phyloP scores from a whole-genome alignment of 2,113 vertebrate genomes.

The Myotis brandtii region DNA sequence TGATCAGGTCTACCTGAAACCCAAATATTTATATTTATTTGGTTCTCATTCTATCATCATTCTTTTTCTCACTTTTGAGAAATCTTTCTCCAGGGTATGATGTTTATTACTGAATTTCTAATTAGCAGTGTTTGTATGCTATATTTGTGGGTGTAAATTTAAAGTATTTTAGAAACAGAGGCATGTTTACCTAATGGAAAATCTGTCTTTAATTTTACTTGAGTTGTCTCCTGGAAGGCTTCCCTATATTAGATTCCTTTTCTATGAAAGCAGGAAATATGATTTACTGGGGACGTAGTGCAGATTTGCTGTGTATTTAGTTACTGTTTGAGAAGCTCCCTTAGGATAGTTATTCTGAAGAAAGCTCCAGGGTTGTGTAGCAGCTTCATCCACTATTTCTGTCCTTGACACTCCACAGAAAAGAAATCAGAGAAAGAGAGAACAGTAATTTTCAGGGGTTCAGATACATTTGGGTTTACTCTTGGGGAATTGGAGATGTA shows the following conservation, averaged over 20 bases:
- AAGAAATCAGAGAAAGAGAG: not conserved
- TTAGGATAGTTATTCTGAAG: not conserved
- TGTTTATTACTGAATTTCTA: conserved; percentile 56
- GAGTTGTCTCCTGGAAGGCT: not conserved
- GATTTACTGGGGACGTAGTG: not conserved
- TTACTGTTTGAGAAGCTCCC: not conserved
- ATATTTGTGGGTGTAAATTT: conserved; percentile 25
- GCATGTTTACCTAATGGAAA: conserved; percentile 32
- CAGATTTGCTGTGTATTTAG: not conserved
- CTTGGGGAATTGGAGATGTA: not conserved
- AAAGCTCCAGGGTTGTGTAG: not conserved
- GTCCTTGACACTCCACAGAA: not conserved
- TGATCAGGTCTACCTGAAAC: not conserved
- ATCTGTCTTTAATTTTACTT: conserved; percentile 52
- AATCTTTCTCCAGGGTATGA: not conserved
- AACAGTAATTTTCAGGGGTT: not conserved
- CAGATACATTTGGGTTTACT: not conserved
- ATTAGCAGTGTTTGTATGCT: conserved; percentile 48
- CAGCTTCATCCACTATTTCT: not conserved
- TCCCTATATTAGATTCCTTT: not conserved
- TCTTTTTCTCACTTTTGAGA: not conserved
- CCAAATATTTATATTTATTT: not conserved
- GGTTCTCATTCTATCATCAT: not conserved
- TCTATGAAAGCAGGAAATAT: conserved; percentile 18
- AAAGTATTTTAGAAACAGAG: conserved; percentile 63